Evolutionary conservation across 1,140 invertebrate genomes (phyloP).

Genomic region (Drosophila quadrilineata): DNA sequence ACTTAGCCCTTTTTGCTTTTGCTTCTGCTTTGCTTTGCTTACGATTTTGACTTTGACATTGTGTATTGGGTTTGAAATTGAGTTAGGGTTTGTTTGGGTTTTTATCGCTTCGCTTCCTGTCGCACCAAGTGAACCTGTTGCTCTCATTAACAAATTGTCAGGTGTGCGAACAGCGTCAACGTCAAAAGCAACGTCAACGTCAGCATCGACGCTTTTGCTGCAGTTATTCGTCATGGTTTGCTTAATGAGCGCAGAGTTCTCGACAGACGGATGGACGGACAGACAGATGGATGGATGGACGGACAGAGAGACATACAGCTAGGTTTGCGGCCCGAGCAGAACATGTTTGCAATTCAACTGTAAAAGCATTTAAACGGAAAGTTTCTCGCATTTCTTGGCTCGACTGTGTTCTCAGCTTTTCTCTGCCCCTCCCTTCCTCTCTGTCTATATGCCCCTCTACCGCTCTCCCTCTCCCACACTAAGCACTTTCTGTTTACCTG

Average conservation of each 20-base stretch:
- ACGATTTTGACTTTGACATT: too few relatives aligned
- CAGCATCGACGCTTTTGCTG: conserved; percentile 25
- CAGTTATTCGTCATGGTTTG: conserved; percentile 74
- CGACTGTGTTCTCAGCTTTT: too few relatives aligned
- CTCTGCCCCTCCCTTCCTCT: not conserved
- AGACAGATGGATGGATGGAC: too few relatives aligned
- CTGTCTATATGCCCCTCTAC: not conserved
- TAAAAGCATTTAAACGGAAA: conserved; percentile 69
- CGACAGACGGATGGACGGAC: not conserved
- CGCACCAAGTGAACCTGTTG: conserved; percentile 51
- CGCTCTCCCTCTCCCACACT: not conserved
- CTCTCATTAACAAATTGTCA: conserved; percentile 80
- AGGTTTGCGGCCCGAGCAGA: conserved; percentile 30
- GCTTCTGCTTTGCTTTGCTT: conserved; percentile 69
- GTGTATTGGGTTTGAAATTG: too few relatives aligned
- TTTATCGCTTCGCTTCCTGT: conserved; percentile 76
- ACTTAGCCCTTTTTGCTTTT: conserved; percentile 25
- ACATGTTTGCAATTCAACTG: conserved; percentile 61
- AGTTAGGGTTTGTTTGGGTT: too few relatives aligned
- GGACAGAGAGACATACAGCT: too few relatives aligned
- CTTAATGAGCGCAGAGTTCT: conserved; percentile 60
- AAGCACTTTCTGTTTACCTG: conserved; percentile 60
- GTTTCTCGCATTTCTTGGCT: conserved; percentile 34
- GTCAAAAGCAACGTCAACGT: conserved; percentile 20
- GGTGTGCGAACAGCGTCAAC: conserved; percentile 52